Percentiles rank a stretch among this genome's conserved stretches.
phyloP scores from a whole-genome alignment of 2,888 invertebrate species.

The Parthenolecanium corni region DNA sequence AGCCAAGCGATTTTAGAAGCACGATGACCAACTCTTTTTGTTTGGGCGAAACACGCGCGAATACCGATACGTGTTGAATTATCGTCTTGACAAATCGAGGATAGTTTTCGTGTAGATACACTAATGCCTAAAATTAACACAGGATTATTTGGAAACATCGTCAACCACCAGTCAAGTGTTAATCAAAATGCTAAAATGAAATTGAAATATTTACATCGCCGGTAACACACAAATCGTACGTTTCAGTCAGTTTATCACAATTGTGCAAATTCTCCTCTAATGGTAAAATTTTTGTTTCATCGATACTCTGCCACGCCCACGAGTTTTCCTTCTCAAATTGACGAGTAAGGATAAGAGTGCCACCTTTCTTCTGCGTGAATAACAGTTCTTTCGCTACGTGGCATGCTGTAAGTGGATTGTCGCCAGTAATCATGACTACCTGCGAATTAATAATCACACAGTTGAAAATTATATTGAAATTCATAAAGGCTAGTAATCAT shows the following conservation, averaged over 20 bases:
- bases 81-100: conserved; percentile 54
- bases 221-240: conserved; percentile 87
- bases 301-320: conserved; percentile 72
- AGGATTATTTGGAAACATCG: no score
- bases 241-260: conserved; percentile 49
- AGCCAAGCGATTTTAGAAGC: conserved; percentile 74
- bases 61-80: conserved; percentile 78
- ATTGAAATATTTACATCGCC: conserved; percentile 52
- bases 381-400: conserved; percentile 90
- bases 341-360: conserved; percentile 51
- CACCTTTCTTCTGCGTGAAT: conserved; percentile 62
- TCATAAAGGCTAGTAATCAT: no score
- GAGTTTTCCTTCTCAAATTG: conserved; percentile 39
- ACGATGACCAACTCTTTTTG: conserved; percentile 95
- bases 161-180: no score
- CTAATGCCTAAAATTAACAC: conserved; percentile 46
- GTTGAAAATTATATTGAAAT: neutral
- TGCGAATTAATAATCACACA: conserved; percentile 35
- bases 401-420: conserved; percentile 96
- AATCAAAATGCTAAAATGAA: neutral
- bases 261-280: conserved; percentile 40
- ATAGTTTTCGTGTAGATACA: conserved; percentile 53
- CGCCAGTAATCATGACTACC: conserved; percentile 98
- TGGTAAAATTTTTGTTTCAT: conserved; percentile 48
- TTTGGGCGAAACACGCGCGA: conserved; percentile 95